Evolutionary conservation across 2,797 vertebrate species (phyloP).

Genomic region (Agapornis canus): DNA sequence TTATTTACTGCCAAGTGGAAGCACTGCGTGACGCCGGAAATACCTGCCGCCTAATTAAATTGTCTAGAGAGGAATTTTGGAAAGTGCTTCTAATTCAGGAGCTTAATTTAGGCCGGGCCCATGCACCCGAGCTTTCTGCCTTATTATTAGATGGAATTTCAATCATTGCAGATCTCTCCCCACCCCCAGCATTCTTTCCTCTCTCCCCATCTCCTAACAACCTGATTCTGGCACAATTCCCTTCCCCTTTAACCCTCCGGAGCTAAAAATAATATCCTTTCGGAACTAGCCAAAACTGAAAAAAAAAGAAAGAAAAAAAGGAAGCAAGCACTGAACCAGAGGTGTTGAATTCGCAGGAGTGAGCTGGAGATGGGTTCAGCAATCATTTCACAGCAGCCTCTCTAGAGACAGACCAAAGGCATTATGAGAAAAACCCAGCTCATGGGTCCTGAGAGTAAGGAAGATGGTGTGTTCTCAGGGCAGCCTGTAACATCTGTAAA

Average conservation of each 20-base stretch:
- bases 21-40: slow-evolving; percentile 23
- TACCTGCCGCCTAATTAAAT: slow-evolving; percentile 62
- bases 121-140: slow-evolving; percentile 14
- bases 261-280: slow-evolving; percentile 79
- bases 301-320: not conserved
- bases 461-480: not conserved
- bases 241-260: slow-evolving; percentile 73
- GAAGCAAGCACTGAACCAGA: slow-evolving; percentile 31
- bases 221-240: slow-evolving; percentile 74
- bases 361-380: slow-evolving; percentile 62
- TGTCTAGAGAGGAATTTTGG: slow-evolving; percentile 46
- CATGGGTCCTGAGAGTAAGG: not conserved
- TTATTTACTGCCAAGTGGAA: slow-evolving; percentile 37
- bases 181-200: slow-evolving; percentile 53
- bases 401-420: slow-evolving; percentile 34
- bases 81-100: slow-evolving; percentile 41
- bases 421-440: slow-evolving; percentile 18
- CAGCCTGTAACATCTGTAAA: not conserved
- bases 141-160: slow-evolving; percentile 67
- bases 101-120: slow-evolving; percentile 42
- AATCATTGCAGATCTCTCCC: slow-evolving; percentile 46
- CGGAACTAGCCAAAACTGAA: slow-evolving; percentile 51
- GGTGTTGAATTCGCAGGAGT: slow-evolving; percentile 76
- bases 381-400: slow-evolving; percentile 62
- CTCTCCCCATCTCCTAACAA: slow-evolving; percentile 66